Evolutionary conservation across 2,113 vertebrate genomes (phyloP).

Genomic region (Oncorhynchus masou): DNA sequence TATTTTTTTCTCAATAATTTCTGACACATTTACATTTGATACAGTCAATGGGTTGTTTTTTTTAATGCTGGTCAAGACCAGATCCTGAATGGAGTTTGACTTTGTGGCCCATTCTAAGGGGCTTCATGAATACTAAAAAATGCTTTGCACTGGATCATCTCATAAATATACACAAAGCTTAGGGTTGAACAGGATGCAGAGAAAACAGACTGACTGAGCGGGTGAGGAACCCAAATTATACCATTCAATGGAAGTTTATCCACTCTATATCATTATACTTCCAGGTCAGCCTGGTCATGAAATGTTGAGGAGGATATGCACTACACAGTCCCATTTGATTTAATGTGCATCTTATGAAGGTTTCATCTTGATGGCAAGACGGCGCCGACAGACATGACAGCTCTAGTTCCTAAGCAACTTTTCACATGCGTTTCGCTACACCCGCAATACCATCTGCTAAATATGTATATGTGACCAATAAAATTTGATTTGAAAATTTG

Average conservation of each 20-base stretch:
- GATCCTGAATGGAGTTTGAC: conserved; percentile 64
- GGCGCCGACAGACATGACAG: too few species aligned
- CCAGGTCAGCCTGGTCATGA: conserved; percentile 42
- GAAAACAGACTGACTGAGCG: conserved; percentile 50
- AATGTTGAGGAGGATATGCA: conserved; percentile 49
- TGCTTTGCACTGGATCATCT: conserved; percentile 64
- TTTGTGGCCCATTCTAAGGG: conserved; percentile 54
- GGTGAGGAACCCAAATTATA: conserved; percentile 57
- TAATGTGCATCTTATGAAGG: too few species aligned
- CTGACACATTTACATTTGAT: background rate
- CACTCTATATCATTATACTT: conserved; percentile 60
- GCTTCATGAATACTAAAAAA: conserved; percentile 79
- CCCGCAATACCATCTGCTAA: too few species aligned
- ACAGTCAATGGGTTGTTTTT: background rate
- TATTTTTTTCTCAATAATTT: background rate
- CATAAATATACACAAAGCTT: conserved; percentile 79
- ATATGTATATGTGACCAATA: too few species aligned
- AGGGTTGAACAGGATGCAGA: conserved; percentile 60
- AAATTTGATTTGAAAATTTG: too few species aligned
- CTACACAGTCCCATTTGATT: background rate
- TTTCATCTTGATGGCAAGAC: too few species aligned
- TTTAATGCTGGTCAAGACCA: conserved; percentile 35
- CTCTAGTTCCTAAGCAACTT: too few species aligned
- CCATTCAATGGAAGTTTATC: conserved; percentile 64
- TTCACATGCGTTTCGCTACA: too few species aligned